These are phyloP conservation scores for Gallinago undulata DNA, from an alignment of 2,113 vertebrate species.

Conservation along the genomic window DNA sequence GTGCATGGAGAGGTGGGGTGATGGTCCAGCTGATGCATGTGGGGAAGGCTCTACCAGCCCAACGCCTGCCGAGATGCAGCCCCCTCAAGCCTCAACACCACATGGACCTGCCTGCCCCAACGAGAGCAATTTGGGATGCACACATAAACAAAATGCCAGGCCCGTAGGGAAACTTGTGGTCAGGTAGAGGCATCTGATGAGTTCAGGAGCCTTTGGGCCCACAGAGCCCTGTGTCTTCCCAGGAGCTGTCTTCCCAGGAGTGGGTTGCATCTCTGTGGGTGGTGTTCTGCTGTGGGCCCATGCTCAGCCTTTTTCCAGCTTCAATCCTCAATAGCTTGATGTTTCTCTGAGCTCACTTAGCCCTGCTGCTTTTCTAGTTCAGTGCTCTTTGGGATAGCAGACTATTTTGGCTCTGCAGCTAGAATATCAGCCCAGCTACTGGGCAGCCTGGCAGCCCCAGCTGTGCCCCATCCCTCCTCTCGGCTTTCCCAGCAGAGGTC, in stretches of 20 bases:
- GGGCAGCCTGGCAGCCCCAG: background rate
- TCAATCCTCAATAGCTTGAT: background rate
- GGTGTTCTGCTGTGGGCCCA: background rate
- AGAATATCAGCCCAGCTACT: background rate
- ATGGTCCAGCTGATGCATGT: accelerated
- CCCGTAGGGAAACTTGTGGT: background rate
- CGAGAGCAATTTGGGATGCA: background rate
- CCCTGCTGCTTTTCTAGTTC: background rate
- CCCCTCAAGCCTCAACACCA: background rate
- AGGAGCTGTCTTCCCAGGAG: background rate
- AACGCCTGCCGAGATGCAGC: accelerated
- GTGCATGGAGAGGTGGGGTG: background rate
- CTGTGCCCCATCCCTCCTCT: background rate
- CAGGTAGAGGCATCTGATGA: background rate
- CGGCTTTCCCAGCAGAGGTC: constrained; percentile 19
- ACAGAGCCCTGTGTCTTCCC: background rate
- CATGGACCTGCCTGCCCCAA: accelerated
- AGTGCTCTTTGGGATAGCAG: background rate
- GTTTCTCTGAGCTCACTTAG: background rate
- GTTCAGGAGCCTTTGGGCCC: background rate
- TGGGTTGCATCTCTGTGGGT: background rate
- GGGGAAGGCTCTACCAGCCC: background rate
- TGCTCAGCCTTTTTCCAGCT: background rate
- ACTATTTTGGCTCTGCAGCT: background rate
- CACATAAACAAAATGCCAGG: background rate